These are phyloP conservation scores for Fundulus diaphanus DNA, from an alignment of 2,797 vertebrate species.

Conservation along the genomic window DNA sequence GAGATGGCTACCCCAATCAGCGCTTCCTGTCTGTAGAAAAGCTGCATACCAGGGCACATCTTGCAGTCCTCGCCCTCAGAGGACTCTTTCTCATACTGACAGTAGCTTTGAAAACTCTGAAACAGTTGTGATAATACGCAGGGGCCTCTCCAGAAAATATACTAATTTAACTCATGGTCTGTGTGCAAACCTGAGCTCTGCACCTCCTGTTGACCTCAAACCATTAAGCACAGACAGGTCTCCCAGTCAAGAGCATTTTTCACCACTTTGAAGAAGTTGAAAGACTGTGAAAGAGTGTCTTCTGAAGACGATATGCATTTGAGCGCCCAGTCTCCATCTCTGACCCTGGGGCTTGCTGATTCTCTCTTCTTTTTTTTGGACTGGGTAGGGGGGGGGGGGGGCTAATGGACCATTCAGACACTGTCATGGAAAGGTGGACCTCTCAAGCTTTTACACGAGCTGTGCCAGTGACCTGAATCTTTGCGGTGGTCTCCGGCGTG, in stretches of 20 bases:
- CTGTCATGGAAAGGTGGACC: constrained; percentile 67
- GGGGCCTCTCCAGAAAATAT: background rate
- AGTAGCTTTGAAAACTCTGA: constrained; percentile 41
- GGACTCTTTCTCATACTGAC: constrained; percentile 58
- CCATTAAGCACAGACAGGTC: constrained; percentile 32
- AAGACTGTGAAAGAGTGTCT: constrained; percentile 63
- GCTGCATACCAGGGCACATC: too few relatives aligned
- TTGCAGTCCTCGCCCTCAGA: too few relatives aligned
- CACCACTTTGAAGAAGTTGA: constrained; percentile 66
- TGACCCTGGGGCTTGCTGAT: constrained; percentile 58
- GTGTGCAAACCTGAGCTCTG: constrained; percentile 73
- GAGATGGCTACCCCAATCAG: too few relatives aligned
- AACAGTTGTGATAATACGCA: background rate
- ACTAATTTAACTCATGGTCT: constrained; percentile 52
- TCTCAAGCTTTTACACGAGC: constrained; percentile 58
- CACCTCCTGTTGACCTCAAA: constrained; percentile 60
- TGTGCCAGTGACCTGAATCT: constrained; percentile 74
- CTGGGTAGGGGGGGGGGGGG: constrained; percentile 21
- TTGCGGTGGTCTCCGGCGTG: constrained; percentile 51
- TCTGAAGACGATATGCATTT: constrained; percentile 57
- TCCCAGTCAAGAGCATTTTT: constrained; percentile 50
- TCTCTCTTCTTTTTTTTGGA: too few relatives aligned
- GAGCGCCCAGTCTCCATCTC: constrained; percentile 40
- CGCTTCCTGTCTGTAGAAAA: too few relatives aligned
- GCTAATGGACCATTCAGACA: constrained; percentile 71